Base-by-base conservation (phyloP, 2,113 vertebrate genomes). In the Seriola dumerili region DNA sequence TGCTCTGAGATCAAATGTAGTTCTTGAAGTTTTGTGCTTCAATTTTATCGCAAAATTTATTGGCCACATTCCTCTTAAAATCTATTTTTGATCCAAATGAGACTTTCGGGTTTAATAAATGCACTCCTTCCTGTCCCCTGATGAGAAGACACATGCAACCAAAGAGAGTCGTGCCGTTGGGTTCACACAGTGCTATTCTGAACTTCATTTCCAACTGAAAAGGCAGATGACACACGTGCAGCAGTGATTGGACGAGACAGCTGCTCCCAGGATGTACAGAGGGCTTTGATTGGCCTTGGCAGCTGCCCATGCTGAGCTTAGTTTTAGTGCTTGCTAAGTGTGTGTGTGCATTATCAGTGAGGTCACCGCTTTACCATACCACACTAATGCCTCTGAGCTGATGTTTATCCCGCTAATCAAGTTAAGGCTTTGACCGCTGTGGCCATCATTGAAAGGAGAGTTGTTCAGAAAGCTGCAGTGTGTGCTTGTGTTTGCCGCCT, bases 271-370 rank as follows among this genome's bases (percentile, higher is more conserved):
- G 83, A 93, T 91, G 90, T 89, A 93, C 90, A 88, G 91, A 83
- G 90, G 82, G 78, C 91, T 93, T 92, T 94, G 93, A 94, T 92
- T 94, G 94, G 92, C 90, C 89, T 91, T 93, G 93, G 93, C 94
- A 94, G 94, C 94, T 94, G 93, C 89, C 92, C 90, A 89, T 75
- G 83, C 80, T 8, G 4, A 66, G 85, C 88, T 92, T 89, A 86
- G 91, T 89, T 93, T 93, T 91, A 92, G 85, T 90, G 91, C 90
- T 94, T 87, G 90, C 87, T 91, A 91, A 93, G 87, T 83, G 84
- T 83, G 86, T 91, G 84, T 84, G 75, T 85, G 92, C 88, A 81
- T 90, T 92, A 92, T 94, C 90, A 91, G 88, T 91, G 90, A 92
- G 92, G 86, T 93, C 91, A 91, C 80, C 69, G n/a, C 80, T 92